Evolutionary conservation across 1,140 invertebrate species (phyloP).

Genomic region (Psilanteris sp.): DNA sequence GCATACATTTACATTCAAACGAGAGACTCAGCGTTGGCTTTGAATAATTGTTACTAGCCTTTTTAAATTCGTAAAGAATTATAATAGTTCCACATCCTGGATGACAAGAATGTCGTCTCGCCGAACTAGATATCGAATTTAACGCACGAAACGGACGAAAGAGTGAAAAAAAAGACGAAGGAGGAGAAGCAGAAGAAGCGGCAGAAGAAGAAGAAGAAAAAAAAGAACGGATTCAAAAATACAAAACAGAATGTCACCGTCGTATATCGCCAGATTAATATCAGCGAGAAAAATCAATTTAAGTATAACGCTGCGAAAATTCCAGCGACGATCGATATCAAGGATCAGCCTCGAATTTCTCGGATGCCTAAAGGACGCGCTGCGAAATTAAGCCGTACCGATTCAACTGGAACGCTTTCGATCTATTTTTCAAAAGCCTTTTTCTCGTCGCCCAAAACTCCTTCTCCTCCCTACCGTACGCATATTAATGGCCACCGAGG

Average conservation of each 20-base stretch:
- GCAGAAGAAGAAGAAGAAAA: conserved; percentile 7
- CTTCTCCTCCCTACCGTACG: no score
- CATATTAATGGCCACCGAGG: no score
- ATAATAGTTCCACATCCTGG: conserved; percentile 45
- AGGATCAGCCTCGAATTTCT: conserved; percentile 17
- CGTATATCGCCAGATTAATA: conserved; percentile 19
- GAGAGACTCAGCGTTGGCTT: conserved; percentile 52
- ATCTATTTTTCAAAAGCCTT: no score
- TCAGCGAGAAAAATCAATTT: conserved; percentile 45
- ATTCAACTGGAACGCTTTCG: no score
- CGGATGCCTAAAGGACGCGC: neutral
- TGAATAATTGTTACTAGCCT: conserved; percentile 55
- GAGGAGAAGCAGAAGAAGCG: no score
- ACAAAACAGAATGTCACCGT: conserved; percentile 13
- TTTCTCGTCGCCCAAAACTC: no score
- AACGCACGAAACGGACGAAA: no score
- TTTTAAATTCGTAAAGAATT: conserved; percentile 51
- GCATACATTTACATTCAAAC: conserved; percentile 61
- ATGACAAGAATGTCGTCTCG: conserved; percentile 37
- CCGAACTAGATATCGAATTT: conserved; percentile 38
- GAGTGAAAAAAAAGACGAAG: no score
- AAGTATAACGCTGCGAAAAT: conserved; percentile 40
- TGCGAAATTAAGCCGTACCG: conserved; percentile 10
- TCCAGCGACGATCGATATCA: conserved; percentile 10
- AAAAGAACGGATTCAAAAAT: no score